Evolutionary conservation across 2,113 vertebrate genomes (phyloP).

Genomic region (Takifugu flavidus): DNA sequence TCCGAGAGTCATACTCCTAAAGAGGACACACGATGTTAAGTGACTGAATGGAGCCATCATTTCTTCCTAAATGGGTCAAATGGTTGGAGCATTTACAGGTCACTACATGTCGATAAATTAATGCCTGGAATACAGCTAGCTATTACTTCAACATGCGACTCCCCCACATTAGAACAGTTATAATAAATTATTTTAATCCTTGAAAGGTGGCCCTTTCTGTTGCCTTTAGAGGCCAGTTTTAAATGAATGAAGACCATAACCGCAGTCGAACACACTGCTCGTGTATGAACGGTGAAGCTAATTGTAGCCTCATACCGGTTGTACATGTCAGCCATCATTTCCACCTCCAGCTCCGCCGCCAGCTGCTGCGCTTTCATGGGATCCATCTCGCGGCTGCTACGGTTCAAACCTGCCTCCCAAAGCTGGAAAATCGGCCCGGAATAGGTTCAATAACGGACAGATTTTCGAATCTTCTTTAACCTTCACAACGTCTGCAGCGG

Average conservation of each 20-base stretch:
- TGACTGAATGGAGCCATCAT: too few species aligned
- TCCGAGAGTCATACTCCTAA: too few species aligned
- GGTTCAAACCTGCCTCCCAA: background rate
- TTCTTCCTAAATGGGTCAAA: too few species aligned
- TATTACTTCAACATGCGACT: too few species aligned
- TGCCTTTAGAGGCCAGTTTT: too few species aligned
- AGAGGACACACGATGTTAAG: too few species aligned
- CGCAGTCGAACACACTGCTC: background rate
- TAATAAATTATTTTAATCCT: too few species aligned
- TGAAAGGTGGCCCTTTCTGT: too few species aligned
- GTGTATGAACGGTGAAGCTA: background rate
- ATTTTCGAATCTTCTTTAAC: conserved; percentile 50
- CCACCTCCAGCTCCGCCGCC: conserved; percentile 94
- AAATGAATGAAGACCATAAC: background rate
- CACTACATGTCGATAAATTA: too few species aligned
- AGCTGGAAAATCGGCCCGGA: background rate
- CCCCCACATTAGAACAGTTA: too few species aligned
- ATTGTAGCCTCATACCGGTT: conserved; percentile 80
- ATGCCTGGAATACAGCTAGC: too few species aligned
- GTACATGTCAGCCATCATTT: conserved; percentile 99
- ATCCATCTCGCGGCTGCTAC: conserved; percentile 77
- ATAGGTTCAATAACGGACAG: conserved; percentile 2
- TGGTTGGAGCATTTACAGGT: too few species aligned
- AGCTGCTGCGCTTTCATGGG: conserved; percentile 91
- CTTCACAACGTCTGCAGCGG: conserved; percentile 58